phyloP scores from a whole-genome alignment of 2,888 invertebrate genomes.

The Apamea anceps region DNA sequence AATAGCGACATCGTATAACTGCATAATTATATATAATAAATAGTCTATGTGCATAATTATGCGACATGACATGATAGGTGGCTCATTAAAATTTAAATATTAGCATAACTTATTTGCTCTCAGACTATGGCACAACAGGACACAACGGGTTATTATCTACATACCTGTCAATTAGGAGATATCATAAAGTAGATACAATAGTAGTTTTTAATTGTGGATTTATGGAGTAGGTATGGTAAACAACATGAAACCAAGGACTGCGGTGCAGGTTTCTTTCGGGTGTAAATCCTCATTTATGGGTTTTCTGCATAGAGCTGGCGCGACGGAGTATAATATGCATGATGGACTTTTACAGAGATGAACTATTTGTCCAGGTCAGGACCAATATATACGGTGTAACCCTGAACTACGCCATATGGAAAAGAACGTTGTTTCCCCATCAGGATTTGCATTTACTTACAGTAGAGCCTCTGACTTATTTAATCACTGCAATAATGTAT shows the following conservation, averaged over 20 bases:
- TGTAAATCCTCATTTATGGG: background rate
- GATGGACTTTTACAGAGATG: background rate
- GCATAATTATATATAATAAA: conserved; percentile 28
- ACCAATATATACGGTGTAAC: background rate
- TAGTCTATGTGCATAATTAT: background rate
- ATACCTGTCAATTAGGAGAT: conserved; percentile 59
- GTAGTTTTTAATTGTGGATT: conserved; percentile 27
- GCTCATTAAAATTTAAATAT: conserved; percentile 69
- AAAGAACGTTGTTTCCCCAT: background rate
- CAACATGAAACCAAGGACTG: background rate
- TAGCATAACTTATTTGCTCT: conserved; percentile 67
- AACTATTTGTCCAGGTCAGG: background rate
- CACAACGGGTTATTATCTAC: conserved; percentile 54
- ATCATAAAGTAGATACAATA: conserved; percentile 25
- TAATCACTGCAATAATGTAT: background rate
- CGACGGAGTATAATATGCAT: background rate
- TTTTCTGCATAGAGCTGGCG: background rate
- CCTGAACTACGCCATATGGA: background rate
- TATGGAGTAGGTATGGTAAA: conserved; percentile 1
- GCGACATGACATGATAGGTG: conserved; percentile 64
- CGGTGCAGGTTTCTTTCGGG: background rate
- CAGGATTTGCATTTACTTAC: background rate
- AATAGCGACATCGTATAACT: conserved; percentile 47
- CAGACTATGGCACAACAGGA: conserved; percentile 33
- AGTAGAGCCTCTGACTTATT: background rate